A percentile compares a stretch with the other conserved stretches of the same genome.
Conservation (phyloP, 2,888 invertebrate genomes). For the Oscheius sp. region DNA sequence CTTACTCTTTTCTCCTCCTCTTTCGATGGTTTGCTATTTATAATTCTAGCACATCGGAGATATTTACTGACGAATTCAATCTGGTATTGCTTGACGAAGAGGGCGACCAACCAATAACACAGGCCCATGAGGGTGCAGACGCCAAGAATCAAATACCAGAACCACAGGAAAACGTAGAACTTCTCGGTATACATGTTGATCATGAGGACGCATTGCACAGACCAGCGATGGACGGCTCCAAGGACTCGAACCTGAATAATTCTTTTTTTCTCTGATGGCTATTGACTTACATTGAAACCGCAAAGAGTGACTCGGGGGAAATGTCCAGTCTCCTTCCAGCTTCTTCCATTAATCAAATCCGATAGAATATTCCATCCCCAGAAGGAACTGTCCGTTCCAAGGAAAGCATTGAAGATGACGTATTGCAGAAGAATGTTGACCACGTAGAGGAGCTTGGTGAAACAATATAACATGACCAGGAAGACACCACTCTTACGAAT, state of each 20-base stretch:
- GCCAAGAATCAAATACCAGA: slow-evolving; percentile 72
- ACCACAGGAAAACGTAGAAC: slow-evolving; percentile 48
- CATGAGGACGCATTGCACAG: slow-evolving; percentile 70
- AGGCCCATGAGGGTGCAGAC: slow-evolving; percentile 42
- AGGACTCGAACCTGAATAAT: slow-evolving; percentile 57
- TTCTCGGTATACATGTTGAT: slow-evolving; percentile 63
- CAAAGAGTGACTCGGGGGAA: slow-evolving; percentile 64
- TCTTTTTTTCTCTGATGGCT: background rate
- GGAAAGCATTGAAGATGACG: slow-evolving; percentile 58
- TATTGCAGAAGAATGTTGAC: slow-evolving; percentile 60
- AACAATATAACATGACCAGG: slow-evolving; percentile 49
- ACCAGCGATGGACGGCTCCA: slow-evolving; percentile 70
- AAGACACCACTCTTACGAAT: slow-evolving; percentile 48
- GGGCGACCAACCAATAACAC: slow-evolving; percentile 46
- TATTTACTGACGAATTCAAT: slow-evolving; percentile 62
- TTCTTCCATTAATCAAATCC: slow-evolving; percentile 49
- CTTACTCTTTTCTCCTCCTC: slow-evolving; percentile 29
- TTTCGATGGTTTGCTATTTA: slow-evolving; percentile 43
- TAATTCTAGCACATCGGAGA: slow-evolving; percentile 49
- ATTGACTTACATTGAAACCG: slow-evolving; percentile 50
- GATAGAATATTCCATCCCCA: slow-evolving; percentile 61
- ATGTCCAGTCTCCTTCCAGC: slow-evolving; percentile 60
- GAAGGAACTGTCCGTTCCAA: slow-evolving; percentile 53
- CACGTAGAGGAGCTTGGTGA: slow-evolving; percentile 56
- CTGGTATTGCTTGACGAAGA: slow-evolving; percentile 41